Percentiles rank a stretch among this genome's conserved stretches.
Evolutionary conservation across 2,797 vertebrate genomes (phyloP).

Genomic region (Melanotaenia pygmaea): DNA sequence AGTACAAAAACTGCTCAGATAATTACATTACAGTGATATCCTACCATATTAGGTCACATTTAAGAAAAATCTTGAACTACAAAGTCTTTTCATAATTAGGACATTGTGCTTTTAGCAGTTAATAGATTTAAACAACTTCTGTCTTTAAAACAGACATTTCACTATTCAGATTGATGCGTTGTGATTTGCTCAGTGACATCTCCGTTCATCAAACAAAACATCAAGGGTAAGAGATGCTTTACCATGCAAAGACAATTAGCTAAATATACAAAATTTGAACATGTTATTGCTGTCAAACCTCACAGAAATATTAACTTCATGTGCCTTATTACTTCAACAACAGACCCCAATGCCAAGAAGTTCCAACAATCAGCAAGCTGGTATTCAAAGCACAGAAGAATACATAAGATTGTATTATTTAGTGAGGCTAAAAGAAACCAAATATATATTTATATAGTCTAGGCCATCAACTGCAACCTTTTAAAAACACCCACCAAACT

Average conservation of each 20-base stretch:
- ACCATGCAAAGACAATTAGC: conserved; percentile 43
- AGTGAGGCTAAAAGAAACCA: conserved; percentile 7
- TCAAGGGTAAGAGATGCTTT: conserved; percentile 25
- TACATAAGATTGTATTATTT: conserved; percentile 31
- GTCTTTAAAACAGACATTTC: conserved; percentile 56
- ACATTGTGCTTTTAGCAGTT: conserved; percentile 70
- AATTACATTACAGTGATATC: conserved; percentile 54
- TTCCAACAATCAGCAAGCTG: conserved; percentile 29
- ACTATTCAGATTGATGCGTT: conserved; percentile 4
- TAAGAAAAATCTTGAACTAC: conserved; percentile 51
- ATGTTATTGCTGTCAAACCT: conserved; percentile 79
- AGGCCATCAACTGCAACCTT: conserved; percentile 23
- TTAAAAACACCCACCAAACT: conserved; percentile 38
- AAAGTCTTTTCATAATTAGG: conserved; percentile 51
- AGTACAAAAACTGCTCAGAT: conserved; percentile 65
- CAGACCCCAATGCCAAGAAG: conserved; percentile 4
- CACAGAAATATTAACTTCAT: conserved; percentile 50
- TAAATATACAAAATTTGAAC: conserved; percentile 54
- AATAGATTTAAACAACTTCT: conserved; percentile 32
- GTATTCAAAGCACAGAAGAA: conserved; percentile 34
- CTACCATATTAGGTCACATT: conserved; percentile 42
- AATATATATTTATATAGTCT: conserved; percentile 21
- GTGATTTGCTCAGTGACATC: conserved; percentile 21
- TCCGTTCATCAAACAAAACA: conserved; percentile 32
- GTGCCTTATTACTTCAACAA: conserved; percentile 46